Evolutionary conservation across 35 echinoderm and acorn worm genomes (phyloP).

Genomic region (Acanthaster planci): DNA sequence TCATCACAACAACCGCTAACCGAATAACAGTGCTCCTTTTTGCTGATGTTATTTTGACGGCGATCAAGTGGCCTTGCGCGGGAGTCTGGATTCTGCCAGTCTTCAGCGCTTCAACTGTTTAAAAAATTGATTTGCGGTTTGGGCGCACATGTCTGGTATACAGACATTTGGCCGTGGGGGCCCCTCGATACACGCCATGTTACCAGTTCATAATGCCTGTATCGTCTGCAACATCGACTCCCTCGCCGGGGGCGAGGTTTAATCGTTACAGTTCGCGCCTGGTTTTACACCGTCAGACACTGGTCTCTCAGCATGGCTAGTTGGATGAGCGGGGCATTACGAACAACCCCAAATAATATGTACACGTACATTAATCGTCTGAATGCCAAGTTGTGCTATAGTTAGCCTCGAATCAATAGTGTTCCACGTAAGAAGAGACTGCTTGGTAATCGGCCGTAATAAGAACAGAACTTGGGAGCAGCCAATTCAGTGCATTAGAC

Average conservation of each 20-base stretch:
- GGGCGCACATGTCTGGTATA: neutral
- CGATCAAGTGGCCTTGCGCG: conserved; percentile 14
- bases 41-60: conserved; percentile 13
- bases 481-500: too few species aligned
- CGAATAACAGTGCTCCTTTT: neutral
- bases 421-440: too few species aligned
- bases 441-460: too few species aligned
- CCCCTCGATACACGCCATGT: conserved; percentile 8
- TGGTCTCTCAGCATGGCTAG: neutral
- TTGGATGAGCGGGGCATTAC: neutral
- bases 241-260: neutral
- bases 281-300: conserved; percentile 12
- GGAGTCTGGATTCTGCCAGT: conserved; percentile 17
- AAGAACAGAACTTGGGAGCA: too few species aligned
- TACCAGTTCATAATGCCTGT: conserved; percentile 7
- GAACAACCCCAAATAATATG: neutral
- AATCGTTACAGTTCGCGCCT: conserved; percentile 22
- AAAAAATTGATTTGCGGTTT: conserved; percentile 24
- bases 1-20: conserved; percentile 8
- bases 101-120: conserved; percentile 17
- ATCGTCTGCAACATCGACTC: neutral
- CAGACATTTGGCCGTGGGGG: conserved; percentile 27
- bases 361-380: conserved; percentile 10
- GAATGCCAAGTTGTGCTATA: conserved; percentile 31
- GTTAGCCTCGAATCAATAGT: conserved; percentile 2